These are phyloP conservation scores for Gallinago paraguaiae DNA, from an alignment of 2,113 vertebrate species.

Conservation along the genomic window DNA sequence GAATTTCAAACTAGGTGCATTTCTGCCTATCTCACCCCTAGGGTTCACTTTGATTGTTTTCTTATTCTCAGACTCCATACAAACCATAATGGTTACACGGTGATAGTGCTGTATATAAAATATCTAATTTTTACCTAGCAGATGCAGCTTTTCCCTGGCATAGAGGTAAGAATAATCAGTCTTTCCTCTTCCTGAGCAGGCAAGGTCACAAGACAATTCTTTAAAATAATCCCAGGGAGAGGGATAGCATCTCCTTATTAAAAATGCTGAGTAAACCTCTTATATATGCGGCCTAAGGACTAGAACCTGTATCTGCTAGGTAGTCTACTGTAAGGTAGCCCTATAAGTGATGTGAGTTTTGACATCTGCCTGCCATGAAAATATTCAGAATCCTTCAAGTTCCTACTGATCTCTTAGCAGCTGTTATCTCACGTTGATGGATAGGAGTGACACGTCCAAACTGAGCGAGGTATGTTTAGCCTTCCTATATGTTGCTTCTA, in stretches of 20 bases:
- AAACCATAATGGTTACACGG: background rate
- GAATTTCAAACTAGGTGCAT: background rate
- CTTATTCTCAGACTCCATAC: background rate
- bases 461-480: background rate
- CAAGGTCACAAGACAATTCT: background rate
- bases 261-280: background rate
- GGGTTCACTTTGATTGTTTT: background rate
- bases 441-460: background rate
- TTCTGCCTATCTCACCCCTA: background rate
- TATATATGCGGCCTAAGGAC: background rate
- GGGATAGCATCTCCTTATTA: background rate
- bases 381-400: background rate
- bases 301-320: background rate
- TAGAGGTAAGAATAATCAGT: background rate
- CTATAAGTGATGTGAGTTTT: background rate
- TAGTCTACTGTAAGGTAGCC: background rate
- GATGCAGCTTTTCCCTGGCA: background rate
- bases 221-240: background rate
- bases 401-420: background rate
- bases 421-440: background rate
- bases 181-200: background rate
- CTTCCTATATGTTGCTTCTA: background rate
- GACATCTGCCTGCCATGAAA: background rate
- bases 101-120: background rate
- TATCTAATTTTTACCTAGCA: background rate